phyloP scores from a whole-genome alignment of 2,113 vertebrate genomes.

The Anhinga rufa region DNA sequence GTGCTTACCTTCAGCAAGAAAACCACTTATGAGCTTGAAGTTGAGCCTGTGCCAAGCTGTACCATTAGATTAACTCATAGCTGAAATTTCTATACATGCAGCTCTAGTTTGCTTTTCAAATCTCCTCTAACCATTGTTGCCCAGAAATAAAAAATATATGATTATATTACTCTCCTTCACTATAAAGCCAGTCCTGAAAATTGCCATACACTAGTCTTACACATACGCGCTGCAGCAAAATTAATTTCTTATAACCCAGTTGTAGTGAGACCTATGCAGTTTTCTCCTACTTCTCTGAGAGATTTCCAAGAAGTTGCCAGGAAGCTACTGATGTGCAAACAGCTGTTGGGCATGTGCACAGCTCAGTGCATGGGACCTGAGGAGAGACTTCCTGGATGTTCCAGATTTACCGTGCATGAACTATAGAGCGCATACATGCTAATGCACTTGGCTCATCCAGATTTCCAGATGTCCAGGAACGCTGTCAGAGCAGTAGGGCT shows the following conservation, averaged over 20 bases:
- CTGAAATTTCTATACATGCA: not conserved
- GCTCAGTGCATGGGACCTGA: not conserved
- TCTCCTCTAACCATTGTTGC: not conserved
- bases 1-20: not conserved
- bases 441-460: not conserved
- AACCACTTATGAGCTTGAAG: not conserved
- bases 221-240: accelerated
- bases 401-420: not conserved
- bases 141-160: not conserved
- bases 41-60: not conserved
- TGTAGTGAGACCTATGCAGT: not conserved
- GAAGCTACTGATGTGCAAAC: not conserved
- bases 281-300: not conserved
- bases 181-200: not conserved
- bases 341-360: not conserved
- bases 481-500: not conserved
- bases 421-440: not conserved
- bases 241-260: not conserved
- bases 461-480: constrained; percentile 4
- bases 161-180: not conserved
- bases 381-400: not conserved
- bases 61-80: not conserved
- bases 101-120: not conserved
- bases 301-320: not conserved
- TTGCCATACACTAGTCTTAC: accelerated